A percentile compares a stretch with the other conserved stretches of the same genome.
Conservation (phyloP, 2,113 vertebrate genomes). For the Podiceps cristatus region DNA sequence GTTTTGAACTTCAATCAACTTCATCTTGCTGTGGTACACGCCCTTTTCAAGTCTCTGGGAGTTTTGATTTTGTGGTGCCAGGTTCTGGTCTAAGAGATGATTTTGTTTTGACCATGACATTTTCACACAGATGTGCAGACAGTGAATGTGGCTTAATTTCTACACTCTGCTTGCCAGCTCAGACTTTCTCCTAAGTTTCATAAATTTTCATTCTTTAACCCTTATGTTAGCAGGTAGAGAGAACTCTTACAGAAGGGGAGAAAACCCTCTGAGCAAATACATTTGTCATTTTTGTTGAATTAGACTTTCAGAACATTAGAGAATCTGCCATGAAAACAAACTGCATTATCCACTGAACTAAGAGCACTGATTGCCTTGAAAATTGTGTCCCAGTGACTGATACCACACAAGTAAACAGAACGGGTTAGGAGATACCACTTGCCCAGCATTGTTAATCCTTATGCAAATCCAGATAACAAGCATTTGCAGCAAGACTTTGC, state of each 20-base stretch:
- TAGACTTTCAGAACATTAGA: background rate
- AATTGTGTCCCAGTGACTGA: background rate
- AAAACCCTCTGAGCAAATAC: background rate
- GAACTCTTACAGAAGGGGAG: background rate
- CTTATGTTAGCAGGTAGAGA: background rate
- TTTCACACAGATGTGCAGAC: background rate
- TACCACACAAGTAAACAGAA: background rate
- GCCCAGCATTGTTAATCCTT: constrained; percentile 2
- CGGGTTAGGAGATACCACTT: background rate
- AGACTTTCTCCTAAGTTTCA: background rate
- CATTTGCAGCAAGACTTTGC: background rate
- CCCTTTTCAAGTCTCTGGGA: background rate
- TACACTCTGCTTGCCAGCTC: background rate
- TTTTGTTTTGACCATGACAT: background rate
- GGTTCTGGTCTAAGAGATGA: background rate
- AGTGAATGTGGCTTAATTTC: background rate
- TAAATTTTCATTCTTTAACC: background rate
- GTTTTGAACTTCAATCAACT: background rate
- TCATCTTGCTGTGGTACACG: background rate
- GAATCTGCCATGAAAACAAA: background rate
- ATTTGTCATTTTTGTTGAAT: background rate
- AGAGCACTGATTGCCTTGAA: background rate
- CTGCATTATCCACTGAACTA: background rate
- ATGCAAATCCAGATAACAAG: constrained; percentile 22
- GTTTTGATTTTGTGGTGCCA: background rate